These are phyloP conservation scores for Platorchestia sp. DNA, from an alignment of 1,140 invertebrate genomes.

Conservation along the genomic window DNA sequence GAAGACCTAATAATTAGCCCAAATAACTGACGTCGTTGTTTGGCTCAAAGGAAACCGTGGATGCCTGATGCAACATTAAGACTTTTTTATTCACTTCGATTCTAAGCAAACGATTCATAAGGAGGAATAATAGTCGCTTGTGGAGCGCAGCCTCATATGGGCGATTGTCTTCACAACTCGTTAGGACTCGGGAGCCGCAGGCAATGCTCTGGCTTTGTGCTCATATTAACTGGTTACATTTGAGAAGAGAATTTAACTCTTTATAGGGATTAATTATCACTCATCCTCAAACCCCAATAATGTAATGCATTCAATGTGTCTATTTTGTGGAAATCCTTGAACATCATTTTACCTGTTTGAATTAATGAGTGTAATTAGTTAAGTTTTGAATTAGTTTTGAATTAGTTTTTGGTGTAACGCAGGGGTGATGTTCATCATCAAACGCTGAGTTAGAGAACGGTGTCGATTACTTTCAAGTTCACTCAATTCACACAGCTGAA, in stretches of 20 bases:
- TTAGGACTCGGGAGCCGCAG: background rate
- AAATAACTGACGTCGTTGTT: background rate
- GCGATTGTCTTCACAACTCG: background rate
- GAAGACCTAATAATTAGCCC: background rate
- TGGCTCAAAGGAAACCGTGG: background rate
- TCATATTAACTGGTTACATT: background rate
- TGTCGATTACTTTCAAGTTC: no score
- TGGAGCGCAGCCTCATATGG: background rate
- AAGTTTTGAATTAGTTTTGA: no score
- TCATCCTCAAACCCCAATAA: background rate
- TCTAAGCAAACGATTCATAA: background rate
- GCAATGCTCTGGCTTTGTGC: background rate
- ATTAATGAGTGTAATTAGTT: no score
- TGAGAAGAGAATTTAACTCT: background rate
- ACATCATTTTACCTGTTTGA: no score
- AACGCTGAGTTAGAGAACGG: no score
- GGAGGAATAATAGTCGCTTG: background rate
- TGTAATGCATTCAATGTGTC: no score
- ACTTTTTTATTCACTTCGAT: background rate
- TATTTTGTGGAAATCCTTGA: no score
- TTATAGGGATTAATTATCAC: background rate
- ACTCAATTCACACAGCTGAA: no score
- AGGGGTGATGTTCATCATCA: no score
- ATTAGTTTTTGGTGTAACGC: no score
- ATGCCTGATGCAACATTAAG: background rate